phyloP scores from a whole-genome alignment of 2,888 invertebrate species.

The Elegia similella region DNA sequence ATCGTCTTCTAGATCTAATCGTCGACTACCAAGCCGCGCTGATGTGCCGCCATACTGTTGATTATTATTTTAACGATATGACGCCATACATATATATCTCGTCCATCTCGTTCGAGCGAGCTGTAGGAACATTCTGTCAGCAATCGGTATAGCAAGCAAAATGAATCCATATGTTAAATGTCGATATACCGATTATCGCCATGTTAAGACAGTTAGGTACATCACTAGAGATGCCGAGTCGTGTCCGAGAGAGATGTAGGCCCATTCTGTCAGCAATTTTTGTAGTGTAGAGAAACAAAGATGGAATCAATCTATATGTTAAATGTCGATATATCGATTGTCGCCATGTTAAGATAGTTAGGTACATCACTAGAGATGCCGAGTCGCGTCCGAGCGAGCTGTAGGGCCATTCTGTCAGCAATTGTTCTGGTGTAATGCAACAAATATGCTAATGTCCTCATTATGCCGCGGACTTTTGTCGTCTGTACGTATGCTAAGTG shows the following conservation, averaged over 20 bases:
- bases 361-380: conserved; percentile 15
- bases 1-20: no score
- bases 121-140: neutral
- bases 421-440: conserved; percentile 57
- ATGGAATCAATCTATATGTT: neutral
- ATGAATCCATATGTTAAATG: neutral
- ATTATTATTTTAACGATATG: no score
- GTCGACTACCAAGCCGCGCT: no score
- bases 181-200: conserved; percentile 9
- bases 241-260: no score
- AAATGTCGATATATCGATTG: conserved; percentile 1
- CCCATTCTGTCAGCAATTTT: neutral
- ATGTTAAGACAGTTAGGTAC: neutral
- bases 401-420: conserved; percentile 48
- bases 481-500: conserved; percentile 53
- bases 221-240: conserved; percentile 17
- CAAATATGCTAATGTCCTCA: conserved; percentile 68
- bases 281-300: no score
- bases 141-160: no score
- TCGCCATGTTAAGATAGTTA: neutral
- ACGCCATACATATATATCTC: no score
- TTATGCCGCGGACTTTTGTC: conserved; percentile 54
- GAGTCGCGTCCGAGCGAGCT: conserved; percentile 21
- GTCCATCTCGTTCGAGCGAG: no score
- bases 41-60: no score